These are phyloP conservation scores for Cephonodes hylas DNA, from an alignment of 2,888 invertebrate species.

Conservation along the genomic window DNA sequence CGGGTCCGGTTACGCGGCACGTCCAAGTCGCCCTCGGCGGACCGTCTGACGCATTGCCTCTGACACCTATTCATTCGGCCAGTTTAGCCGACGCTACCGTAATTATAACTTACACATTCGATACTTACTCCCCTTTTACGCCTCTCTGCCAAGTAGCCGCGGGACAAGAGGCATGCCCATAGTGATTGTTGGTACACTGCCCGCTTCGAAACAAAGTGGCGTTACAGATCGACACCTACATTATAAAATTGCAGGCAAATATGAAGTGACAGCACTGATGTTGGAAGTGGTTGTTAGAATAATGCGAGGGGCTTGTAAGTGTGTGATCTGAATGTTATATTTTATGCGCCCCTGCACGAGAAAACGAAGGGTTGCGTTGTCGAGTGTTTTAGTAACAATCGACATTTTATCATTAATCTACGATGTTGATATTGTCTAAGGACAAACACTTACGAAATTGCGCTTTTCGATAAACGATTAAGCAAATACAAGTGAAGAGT, in stretches of 20 bases:
- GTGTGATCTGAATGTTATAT: conserved; percentile 75
- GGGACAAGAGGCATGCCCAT: conserved; percentile 14
- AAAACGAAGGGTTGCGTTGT: conserved; percentile 1
- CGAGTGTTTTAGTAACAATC: not conserved
- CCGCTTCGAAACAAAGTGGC: conserved; percentile 41
- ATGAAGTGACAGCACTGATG: conserved; percentile 71
- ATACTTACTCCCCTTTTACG: not conserved
- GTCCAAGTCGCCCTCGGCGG: conserved; percentile 56
- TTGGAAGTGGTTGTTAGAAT: conserved; percentile 71
- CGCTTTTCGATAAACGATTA: not conserved
- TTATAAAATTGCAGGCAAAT: conserved; percentile 75
- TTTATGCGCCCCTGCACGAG: conserved; percentile 34
- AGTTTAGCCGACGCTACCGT: conserved; percentile 17
- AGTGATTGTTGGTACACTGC: conserved; percentile 19
- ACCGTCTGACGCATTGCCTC: conserved; percentile 67
- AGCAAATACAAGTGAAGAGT: too few relatives aligned
- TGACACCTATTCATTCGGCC: conserved; percentile 73
- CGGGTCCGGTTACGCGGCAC: conserved; percentile 73
- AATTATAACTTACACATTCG: conserved; percentile 9
- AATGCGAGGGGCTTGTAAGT: conserved; percentile 54
- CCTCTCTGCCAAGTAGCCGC: not conserved
- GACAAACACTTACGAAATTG: not conserved
- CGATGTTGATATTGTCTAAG: not conserved
- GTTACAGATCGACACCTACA: conserved; percentile 50
- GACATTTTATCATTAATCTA: conserved; percentile 1